A percentile compares a stretch with the other conserved stretches of the same genome.
phyloP scores from a whole-genome alignment of 2,113 vertebrate species.

The Burhinus bistriatus region DNA sequence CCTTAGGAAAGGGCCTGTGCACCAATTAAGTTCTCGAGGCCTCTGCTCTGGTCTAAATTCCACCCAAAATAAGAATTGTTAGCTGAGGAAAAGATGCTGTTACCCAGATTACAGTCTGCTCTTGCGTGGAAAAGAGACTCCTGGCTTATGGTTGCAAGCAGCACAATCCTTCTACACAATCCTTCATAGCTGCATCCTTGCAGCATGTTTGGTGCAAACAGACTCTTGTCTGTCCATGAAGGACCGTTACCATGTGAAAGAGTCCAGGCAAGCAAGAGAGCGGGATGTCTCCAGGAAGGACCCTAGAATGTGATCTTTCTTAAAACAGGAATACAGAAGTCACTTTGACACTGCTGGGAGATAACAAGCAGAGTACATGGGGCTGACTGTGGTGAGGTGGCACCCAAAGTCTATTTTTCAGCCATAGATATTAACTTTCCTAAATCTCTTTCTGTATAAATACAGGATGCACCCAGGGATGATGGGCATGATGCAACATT shows the following conservation, averaged over 20 bases:
- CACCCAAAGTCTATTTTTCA: neutral
- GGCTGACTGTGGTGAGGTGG: neutral
- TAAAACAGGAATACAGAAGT: neutral
- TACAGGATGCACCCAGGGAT: neutral
- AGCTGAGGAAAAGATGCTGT: slow-evolving; percentile 4
- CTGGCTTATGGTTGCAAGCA: neutral
- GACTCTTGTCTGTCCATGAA: neutral
- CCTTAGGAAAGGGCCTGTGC: slow-evolving; percentile 3
- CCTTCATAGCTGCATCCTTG: neutral
- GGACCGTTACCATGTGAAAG: neutral
- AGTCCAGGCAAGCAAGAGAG: neutral
- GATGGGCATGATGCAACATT: neutral
- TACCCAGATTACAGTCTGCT: slow-evolving; percentile 14
- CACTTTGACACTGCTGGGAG: neutral
- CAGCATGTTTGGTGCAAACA: neutral
- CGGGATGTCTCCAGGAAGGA: neutral
- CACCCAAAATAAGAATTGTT: slow-evolving; percentile 30
- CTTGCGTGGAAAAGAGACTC: neutral
- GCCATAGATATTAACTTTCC: neutral
- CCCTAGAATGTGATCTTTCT: neutral
- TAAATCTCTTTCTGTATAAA: neutral
- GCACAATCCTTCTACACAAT: neutral
- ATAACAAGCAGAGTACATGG: neutral
- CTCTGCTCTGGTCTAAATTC: slow-evolving; percentile 37
- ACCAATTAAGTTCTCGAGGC: slow-evolving; percentile 26